A percentile compares a stretch with the other conserved stretches of the same genome.
These are phyloP conservation scores for Zaprionus gabonicus DNA, from an alignment of 1,140 invertebrate species.

Conservation along the genomic window DNA sequence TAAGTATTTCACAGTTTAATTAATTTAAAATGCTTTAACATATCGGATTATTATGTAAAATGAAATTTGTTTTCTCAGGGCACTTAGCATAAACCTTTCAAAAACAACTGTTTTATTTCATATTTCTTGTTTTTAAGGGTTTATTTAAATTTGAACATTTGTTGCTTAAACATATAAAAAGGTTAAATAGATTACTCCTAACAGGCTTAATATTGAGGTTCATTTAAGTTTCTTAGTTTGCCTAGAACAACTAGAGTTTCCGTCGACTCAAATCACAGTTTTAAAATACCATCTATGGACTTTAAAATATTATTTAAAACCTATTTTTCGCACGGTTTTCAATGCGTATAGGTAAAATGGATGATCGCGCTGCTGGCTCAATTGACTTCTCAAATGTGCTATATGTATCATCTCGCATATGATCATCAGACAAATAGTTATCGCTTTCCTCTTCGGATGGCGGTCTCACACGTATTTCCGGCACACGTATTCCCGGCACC, in stretches of 20 bases:
- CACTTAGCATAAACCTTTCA: not conserved
- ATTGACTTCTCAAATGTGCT: constrained; percentile 65
- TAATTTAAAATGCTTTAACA: not conserved
- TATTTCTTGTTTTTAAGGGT: not conserved
- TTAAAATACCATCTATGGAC: not conserved
- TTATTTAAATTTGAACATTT: not conserved
- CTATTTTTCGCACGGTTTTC: not conserved
- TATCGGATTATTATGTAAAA: not conserved
- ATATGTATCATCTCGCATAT: constrained; percentile 37
- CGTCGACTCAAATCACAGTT: constrained; percentile 1
- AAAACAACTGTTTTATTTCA: not conserved
- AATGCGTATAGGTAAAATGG: constrained; percentile 45
- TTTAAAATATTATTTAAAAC: not conserved
- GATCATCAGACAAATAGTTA: constrained; percentile 42
- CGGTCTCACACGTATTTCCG: constrained; percentile 5
- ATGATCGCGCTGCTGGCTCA: constrained; percentile 63
- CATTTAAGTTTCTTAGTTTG: not conserved
- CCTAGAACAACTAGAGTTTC: not conserved
- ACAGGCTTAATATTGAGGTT: not conserved
- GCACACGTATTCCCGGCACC: not conserved
- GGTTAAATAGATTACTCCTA: not conserved
- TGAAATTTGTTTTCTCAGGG: not conserved
- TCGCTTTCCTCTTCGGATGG: constrained; percentile 35
- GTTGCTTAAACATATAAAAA: not conserved
- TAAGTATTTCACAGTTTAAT: not conserved